phyloP scores from a whole-genome alignment of 2,888 invertebrate genomes.

The Platyscelio sp. region DNA sequence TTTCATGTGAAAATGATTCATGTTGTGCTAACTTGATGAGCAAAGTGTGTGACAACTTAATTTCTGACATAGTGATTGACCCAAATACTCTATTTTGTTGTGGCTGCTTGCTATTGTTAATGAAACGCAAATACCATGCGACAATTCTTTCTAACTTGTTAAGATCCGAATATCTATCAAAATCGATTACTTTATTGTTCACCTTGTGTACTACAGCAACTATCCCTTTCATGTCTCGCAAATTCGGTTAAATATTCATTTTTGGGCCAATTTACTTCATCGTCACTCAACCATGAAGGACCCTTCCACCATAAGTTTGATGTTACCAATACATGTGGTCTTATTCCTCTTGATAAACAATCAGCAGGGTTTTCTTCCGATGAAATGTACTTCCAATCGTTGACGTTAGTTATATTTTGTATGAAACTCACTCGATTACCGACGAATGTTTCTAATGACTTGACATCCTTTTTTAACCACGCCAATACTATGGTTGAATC shows the following conservation, averaged over 20 bases:
- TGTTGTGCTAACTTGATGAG: not conserved
- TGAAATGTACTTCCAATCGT: slow-evolving; percentile 2
- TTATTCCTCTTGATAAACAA: not conserved
- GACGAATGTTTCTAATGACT: not conserved
- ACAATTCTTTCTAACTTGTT: not conserved
- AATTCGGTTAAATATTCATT: not conserved
- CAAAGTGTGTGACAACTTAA: not conserved
- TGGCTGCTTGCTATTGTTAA: not conserved
- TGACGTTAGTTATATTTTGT: not conserved
- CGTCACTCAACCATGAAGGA: not conserved
- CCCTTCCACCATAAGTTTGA: slow-evolving; percentile 7
- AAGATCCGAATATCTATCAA: not conserved
- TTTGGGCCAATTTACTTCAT: not conserved
- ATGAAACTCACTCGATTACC: slow-evolving; percentile 18
- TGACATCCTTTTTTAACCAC: slow-evolving; percentile 68
- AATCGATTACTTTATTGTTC: not conserved
- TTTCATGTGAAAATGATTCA: not conserved
- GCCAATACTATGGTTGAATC: slow-evolving; percentile 72
- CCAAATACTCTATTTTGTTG: not conserved
- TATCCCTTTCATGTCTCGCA: not conserved
- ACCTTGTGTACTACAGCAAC: no score
- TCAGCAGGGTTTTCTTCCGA: slow-evolving; percentile 7
- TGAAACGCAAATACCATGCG: not conserved
- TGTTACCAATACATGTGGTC: not conserved
- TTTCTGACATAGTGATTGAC: not conserved